Conservation (phyloP, 2,888 invertebrate species). For the Drosophila setosimentum region DNA sequence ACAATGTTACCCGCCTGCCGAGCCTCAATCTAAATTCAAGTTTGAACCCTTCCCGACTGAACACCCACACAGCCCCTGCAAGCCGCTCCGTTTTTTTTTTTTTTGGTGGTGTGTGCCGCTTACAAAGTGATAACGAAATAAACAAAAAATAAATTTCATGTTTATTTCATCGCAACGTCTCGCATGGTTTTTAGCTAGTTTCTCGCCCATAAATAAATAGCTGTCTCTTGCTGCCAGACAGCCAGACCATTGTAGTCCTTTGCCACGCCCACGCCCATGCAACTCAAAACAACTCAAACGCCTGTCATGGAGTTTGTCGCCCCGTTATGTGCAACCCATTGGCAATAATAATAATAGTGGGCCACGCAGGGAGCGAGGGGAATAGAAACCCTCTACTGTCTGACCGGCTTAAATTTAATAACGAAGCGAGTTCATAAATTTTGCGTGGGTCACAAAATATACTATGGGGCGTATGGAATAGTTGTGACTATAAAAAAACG, state of each 20-base stretch:
- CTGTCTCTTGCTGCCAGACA: conserved; percentile 11
- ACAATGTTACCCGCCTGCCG: conserved; percentile 38
- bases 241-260: not conserved
- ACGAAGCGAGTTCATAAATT: conserved; percentile 69
- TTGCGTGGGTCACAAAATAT: conserved; percentile 35
- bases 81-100: conserved; percentile 39
- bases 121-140: conserved; percentile 79
- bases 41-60: not conserved
- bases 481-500: conserved; percentile 32
- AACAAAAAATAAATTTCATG: conserved; percentile 78
- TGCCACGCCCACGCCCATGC: conserved; percentile 13
- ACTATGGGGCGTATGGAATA: conserved; percentile 41
- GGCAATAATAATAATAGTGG: conserved; percentile 34
- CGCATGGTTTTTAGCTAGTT: conserved; percentile 68
- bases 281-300: not conserved
- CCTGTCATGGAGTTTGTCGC: conserved; percentile 71
- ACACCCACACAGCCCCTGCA: not conserved
- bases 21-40: conserved; percentile 32
- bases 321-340: conserved; percentile 40
- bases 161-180: conserved; percentile 68
- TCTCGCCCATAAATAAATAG: conserved; percentile 54
- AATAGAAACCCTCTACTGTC: conserved; percentile 14
- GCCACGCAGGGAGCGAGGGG: not conserved
- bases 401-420: conserved; percentile 64
- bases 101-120: conserved; percentile 58